These are phyloP conservation scores for Tiaroga cobitis DNA, from an alignment of 2,797 vertebrate genomes.

Conservation along the genomic window DNA sequence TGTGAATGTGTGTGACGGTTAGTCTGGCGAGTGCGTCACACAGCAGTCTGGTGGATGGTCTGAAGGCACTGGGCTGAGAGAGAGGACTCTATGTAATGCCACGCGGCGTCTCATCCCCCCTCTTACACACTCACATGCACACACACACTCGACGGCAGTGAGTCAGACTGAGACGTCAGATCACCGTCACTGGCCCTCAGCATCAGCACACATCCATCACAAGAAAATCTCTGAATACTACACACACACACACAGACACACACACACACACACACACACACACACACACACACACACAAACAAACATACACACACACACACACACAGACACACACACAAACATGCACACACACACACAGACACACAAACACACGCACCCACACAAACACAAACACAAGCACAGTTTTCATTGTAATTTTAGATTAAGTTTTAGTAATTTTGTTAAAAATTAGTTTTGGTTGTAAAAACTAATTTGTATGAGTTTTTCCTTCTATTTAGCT, in stretches of 20 bases:
- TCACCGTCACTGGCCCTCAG: slow-evolving; percentile 69
- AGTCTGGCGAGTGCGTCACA: slow-evolving; percentile 34
- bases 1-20: slow-evolving; percentile 35
- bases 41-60: slow-evolving; percentile 52
- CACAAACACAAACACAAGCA: not conserved
- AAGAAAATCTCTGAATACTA: not conserved
- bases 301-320: too few species aligned
- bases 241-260: not conserved
- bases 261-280: not conserved
- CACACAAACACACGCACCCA: not conserved
- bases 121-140: slow-evolving; percentile 40
- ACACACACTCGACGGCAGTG: slow-evolving; percentile 60
- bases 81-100: slow-evolving; percentile 59
- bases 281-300: not conserved
- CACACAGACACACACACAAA: too few species aligned
- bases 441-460: not conserved
- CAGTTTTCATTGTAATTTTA: not conserved
- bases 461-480: not conserved
- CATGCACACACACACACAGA: too few species aligned
- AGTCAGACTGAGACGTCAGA: slow-evolving; percentile 76
- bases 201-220: slow-evolving; percentile 56
- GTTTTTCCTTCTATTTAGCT: not conserved
- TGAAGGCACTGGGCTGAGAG: slow-evolving; percentile 38
- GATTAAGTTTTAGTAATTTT: not conserved
- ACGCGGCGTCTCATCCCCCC: slow-evolving; percentile 10